Conservation (phyloP, 2,888 invertebrate genomes). For the Mylabris sibirica region DNA sequence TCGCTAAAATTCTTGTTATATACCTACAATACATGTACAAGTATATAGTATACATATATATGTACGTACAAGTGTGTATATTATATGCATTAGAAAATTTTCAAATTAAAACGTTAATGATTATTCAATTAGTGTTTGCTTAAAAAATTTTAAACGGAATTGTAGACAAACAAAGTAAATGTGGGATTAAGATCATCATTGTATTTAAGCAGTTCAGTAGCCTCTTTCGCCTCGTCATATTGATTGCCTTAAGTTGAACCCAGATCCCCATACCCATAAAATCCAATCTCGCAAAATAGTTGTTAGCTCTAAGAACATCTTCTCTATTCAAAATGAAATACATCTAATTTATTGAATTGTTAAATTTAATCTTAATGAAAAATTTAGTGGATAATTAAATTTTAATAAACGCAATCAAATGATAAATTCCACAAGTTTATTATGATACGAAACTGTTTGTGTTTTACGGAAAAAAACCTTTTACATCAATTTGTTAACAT, state of each 20-base stretch:
- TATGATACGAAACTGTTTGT: background rate
- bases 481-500: too few species aligned
- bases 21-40: slow-evolving; percentile 37
- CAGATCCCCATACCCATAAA: background rate
- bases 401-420: background rate
- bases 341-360: background rate
- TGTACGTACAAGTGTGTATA: too few species aligned
- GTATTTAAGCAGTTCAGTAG: slow-evolving; percentile 10
- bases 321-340: background rate
- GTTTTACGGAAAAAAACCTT: background rate
- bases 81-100: background rate
- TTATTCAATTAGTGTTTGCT: slow-evolving; percentile 18
- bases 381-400: background rate
- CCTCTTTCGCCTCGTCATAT: background rate
- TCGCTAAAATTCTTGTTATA: slow-evolving; percentile 25
- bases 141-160: slow-evolving; percentile 32
- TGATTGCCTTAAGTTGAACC: slow-evolving; percentile 9
- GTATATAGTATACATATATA: background rate
- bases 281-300: background rate
- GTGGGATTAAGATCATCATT: slow-evolving; percentile 13
- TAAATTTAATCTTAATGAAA: background rate
- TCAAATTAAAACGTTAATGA: background rate
- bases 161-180: slow-evolving; percentile 20
- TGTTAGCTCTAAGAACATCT: slow-evolving; percentile 2
- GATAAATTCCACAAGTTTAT: background rate